Conservation (phyloP, 2,888 invertebrate species). For the Cantharis flavilabris region DNA sequence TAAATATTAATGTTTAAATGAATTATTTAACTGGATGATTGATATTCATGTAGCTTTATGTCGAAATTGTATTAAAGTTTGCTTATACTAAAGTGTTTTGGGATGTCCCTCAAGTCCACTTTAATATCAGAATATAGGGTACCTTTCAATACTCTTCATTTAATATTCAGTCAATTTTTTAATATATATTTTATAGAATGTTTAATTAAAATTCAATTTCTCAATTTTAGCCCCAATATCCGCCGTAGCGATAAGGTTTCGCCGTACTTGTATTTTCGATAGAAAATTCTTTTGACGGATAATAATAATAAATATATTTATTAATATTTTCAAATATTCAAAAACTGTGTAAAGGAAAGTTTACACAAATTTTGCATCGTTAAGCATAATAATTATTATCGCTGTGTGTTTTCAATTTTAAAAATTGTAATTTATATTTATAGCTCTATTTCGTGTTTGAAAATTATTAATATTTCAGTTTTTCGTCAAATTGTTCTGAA, state of each 20-base stretch:
- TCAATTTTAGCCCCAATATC: background rate
- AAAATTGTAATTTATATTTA: background rate
- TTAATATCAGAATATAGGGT: constrained; percentile 41
- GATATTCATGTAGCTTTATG: constrained; percentile 27
- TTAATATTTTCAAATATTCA: background rate
- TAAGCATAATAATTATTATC: background rate
- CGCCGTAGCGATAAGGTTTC: background rate
- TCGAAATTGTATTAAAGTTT: constrained; percentile 31
- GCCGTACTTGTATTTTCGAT: background rate
- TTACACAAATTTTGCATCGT: background rate
- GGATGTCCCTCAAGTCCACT: constrained; percentile 49
- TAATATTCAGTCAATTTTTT: constrained; percentile 6
- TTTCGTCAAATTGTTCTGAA: background rate
- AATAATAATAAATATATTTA: background rate
- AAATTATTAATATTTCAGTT: background rate
- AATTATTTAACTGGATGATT: constrained; percentile 32
- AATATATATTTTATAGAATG: background rate
- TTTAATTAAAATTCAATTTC: background rate
- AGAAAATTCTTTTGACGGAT: background rate
- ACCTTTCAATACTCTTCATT: constrained; percentile 5
- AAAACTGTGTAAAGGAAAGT: background rate
- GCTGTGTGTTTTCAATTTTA: background rate
- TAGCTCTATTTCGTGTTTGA: background rate
- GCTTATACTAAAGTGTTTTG: constrained; percentile 35
- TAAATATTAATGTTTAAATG: constrained; percentile 33